A percentile compares a stretch with the other conserved stretches of the same genome.
Conservation (phyloP, 2,797 vertebrate species). For the Ptychadena robeensis region DNA sequence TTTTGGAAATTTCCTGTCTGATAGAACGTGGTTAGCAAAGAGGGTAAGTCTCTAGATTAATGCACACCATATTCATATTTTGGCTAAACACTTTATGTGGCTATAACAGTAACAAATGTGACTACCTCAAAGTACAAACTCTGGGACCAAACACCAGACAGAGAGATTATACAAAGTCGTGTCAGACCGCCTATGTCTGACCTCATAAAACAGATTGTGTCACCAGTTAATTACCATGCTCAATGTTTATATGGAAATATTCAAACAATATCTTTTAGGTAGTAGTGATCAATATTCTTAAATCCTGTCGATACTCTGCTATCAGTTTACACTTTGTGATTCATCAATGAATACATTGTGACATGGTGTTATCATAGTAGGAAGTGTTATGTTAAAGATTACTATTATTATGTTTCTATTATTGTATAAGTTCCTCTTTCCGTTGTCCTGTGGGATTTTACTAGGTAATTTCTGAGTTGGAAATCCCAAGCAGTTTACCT, state of each 20-base stretch:
- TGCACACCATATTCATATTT: too few relatives aligned
- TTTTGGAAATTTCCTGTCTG: too few relatives aligned
- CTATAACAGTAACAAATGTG: too few relatives aligned
- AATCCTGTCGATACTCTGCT: not conserved
- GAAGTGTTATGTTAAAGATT: not conserved
- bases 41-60: too few relatives aligned
- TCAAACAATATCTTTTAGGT: not conserved
- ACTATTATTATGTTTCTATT: conserved; percentile 18
- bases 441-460: not conserved
- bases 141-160: too few relatives aligned
- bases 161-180: too few relatives aligned
- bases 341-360: not conserved
- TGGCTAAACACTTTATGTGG: too few relatives aligned
- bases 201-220: not conserved
- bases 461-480: conserved; percentile 21
- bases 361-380: not conserved
- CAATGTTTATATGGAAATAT: not conserved
- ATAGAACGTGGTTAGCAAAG: too few relatives aligned
- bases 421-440: conserved; percentile 25
- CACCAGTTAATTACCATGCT: not conserved
- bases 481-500: not conserved
- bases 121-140: too few relatives aligned
- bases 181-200: too few relatives aligned
- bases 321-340: not conserved
- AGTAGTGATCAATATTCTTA: not conserved